Base-by-base conservation (phyloP, 35 echinoderm and acorn worm species). In the Eucidaris tribuloides region DNA sequence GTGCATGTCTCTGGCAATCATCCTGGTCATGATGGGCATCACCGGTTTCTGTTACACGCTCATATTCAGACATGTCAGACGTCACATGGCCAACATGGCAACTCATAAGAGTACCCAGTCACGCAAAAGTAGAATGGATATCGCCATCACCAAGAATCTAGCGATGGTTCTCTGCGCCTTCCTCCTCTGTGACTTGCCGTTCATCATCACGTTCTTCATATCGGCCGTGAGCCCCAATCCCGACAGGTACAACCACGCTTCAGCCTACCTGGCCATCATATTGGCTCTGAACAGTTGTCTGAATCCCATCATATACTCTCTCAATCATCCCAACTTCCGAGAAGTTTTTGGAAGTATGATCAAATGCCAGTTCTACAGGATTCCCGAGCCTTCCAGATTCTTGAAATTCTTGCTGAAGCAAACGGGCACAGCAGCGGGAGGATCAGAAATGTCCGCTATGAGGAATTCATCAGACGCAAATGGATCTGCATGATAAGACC, bases 261-360 rank as follows among this genome's bases (percentile, higher is more conserved):
- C 68, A 3, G 29, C 68, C 17, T 74, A 74, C 68, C 38, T 74
- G 34, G 68, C 36, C 14, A 74, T 74, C 20, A 33, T 74, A 6
- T 40, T 74, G 1, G 68, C 35, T 42, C 36, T 74, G 35, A 74
- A 74, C 68, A 74, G 68, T 40, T 74, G 68, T 44, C 68, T 74
- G 68, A 74, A 74, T 44, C 68, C 68, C 25, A 33, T 74, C 68
- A 42, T 74, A 17, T 74, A 74, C 68, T 74, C 35, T 9, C 68
- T 74, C 68, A 74, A 74, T 33, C 68, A 74, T n/a, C 68, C 68
- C 7, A 33, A 74, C 68, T 74, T 74, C 68, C 29, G 68, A 18
- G 68, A 74, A 40, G 68, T 74, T 40, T 74, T 74, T 44, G 14
- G 28, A 33, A 42, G 34, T 44, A 23, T 74, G 35, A 43, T 43